Evolutionary conservation across 2,888 invertebrate genomes (phyloP).

Genomic region (Ochropacha duplaris): DNA sequence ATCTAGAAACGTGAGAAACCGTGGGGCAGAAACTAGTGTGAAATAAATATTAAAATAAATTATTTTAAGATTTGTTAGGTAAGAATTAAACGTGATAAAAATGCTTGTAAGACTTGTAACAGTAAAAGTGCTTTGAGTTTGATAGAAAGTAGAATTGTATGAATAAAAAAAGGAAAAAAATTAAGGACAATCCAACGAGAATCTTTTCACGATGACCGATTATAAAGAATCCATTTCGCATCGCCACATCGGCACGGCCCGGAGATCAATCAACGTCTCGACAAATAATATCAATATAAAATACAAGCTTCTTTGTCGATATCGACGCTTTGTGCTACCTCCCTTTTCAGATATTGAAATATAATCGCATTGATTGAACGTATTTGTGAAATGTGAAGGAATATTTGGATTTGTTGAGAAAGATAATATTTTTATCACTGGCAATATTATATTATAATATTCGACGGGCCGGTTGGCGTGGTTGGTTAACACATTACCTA

Average conservation of each 20-base stretch:
- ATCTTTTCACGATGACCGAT: slow-evolving; percentile 23
- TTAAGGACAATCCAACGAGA: neutral
- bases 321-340: slow-evolving; percentile 1
- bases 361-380: neutral
- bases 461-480: too few relatives aligned
- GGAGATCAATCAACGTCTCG: slow-evolving; percentile 36
- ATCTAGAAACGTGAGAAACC: too few relatives aligned
- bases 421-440: too few relatives aligned
- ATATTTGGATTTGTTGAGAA: neutral
- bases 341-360: neutral
- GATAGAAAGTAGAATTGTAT: neutral
- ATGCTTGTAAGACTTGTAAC: too few relatives aligned
- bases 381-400: neutral
- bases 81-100: too few relatives aligned
- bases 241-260: slow-evolving; percentile 6
- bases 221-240: slow-evolving; percentile 26
- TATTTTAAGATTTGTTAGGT: too few relatives aligned
- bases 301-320: slow-evolving; percentile 10
- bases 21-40: too few relatives aligned
- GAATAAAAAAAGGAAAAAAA: neutral
- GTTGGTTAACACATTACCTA: too few relatives aligned
- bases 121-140: too few relatives aligned
- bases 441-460: too few relatives aligned
- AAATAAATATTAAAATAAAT: too few relatives aligned
- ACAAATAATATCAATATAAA: slow-evolving; percentile 21